Conservation (phyloP, 1,140 invertebrate species). For the Pantala flavescens region DNA sequence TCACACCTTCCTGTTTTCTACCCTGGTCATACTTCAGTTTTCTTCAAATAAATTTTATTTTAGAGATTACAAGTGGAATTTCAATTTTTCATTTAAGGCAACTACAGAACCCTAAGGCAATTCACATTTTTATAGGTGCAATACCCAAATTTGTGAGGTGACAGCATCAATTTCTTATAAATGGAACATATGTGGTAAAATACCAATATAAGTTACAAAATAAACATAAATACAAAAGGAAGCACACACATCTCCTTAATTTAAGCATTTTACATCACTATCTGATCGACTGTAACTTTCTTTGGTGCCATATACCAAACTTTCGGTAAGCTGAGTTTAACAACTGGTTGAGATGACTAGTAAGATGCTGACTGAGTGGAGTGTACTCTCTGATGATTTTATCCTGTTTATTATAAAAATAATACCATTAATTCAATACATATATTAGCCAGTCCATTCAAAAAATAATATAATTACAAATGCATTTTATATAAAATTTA, state of each 20-base stretch:
- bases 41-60: neutral
- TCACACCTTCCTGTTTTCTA: neutral
- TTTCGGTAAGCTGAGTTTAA: constrained; percentile 71
- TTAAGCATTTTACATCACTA: constrained; percentile 2
- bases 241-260: neutral
- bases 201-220: neutral
- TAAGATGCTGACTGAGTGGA: constrained; percentile 66
- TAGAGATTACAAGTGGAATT: neutral
- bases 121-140: neutral
- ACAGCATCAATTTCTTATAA: neutral
- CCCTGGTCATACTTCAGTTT: neutral
- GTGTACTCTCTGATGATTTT: constrained; percentile 65
- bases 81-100: neutral
- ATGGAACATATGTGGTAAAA: neutral
- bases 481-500: no score
- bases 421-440: no score
- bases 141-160: neutral
- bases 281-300: constrained; percentile 43
- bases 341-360: constrained; percentile 76
- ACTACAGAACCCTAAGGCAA: neutral
- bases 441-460: no score
- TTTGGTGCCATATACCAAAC: constrained; percentile 72
- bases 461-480: no score
- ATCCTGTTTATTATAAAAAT: no score
- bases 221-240: neutral